Base-by-base conservation (phyloP, 1,140 invertebrate genomes). In the Pseudoatta argentina region DNA sequence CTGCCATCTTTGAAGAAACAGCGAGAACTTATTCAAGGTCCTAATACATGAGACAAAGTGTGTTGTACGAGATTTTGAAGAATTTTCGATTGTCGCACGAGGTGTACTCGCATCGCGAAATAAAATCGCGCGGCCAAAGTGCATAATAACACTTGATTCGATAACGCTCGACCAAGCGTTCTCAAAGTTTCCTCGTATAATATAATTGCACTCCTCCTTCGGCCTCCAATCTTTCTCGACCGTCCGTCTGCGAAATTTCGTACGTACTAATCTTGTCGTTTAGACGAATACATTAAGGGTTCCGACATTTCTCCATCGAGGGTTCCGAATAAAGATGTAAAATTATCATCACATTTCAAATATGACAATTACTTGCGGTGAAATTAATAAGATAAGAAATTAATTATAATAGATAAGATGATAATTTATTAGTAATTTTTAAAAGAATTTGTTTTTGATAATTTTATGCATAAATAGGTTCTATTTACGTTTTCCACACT, bases 111-210 rank as follows among this genome's bases (percentile, higher is more conserved):
- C 24, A 27, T 39, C 55, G 7, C 48, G 30, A 55, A 39, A 55
- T 30, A 24, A 63, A 39, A 39, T 73, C 71, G 44, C 14, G 12
- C 57, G 53, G 30, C 64, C 48, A 34, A 86, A n/a, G 27, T 34
- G 53, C 57, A 51, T 61, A 73, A 63, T 63, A 24, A 82, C 14
- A 75, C 39, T 82, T 61, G n/a, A 63, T 75, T 83, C n/a, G 69
- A 75, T 83, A 75, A 75, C 63, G 27, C 27, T 61, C 69, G 39
- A 44, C 24, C 67, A 30, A 59, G 3, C 34, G 18, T 18, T 72
- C 71, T 1, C 69, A 75, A 44, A 83, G 55, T 83, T 83, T 83
- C 39, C 39, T 48, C 73, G 55, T 44, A 8, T 44, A 44, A 44
- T 10, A 12, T 73, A 83, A 75, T 75, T 83, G 69, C 34, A 51